Conservation (phyloP, 2,797 vertebrate genomes). For the Ptychobarbus kaznakovi region DNA sequence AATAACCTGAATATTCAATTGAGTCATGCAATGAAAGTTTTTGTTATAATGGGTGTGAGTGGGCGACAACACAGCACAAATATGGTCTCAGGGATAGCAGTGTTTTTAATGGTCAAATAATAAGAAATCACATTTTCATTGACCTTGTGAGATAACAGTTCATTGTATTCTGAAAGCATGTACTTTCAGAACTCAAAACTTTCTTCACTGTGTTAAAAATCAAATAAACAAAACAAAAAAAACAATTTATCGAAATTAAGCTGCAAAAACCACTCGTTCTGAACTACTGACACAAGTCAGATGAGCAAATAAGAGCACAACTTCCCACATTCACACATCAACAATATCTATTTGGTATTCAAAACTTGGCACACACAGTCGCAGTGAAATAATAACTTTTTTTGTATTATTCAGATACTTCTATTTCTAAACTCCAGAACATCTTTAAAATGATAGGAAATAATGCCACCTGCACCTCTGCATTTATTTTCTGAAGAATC, state of each 20-base stretch:
- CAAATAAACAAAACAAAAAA: neutral
- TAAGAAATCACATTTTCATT: neutral
- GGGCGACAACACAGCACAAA: neutral
- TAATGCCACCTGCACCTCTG: neutral
- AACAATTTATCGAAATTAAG: neutral
- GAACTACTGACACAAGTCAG: neutral
- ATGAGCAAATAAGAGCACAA: neutral
- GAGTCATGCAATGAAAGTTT: neutral
- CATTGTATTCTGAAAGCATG: neutral
- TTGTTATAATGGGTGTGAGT: neutral
- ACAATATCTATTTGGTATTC: neutral
- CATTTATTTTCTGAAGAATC: slow-evolving; percentile 4
- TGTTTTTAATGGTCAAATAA: neutral
- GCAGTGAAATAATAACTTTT: neutral
- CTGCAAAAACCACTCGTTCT: neutral
- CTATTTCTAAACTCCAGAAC: neutral
- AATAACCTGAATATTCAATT: slow-evolving; percentile 11
- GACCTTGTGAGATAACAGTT: neutral
- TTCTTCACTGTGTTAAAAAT: neutral
- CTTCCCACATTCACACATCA: neutral
- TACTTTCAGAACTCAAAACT: neutral
- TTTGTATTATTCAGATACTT: neutral
- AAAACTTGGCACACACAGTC: neutral
- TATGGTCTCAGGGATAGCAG: neutral
- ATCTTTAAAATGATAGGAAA: neutral